phyloP scores from a whole-genome alignment of 2,797 vertebrate species.

The Todus mexicanus region DNA sequence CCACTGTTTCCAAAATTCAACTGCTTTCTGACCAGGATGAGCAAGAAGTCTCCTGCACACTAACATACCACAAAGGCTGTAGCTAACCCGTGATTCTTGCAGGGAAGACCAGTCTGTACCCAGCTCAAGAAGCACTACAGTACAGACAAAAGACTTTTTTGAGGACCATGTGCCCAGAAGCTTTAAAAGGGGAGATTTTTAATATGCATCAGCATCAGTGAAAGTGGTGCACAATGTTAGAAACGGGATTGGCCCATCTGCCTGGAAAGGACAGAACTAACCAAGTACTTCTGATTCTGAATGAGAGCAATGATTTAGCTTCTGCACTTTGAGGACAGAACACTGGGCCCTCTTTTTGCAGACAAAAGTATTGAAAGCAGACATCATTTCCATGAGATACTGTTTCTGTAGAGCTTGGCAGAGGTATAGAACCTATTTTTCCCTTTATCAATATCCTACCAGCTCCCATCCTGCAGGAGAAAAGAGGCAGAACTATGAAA shows the following conservation, averaged over 20 bases:
- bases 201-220: neutral
- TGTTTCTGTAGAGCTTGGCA: neutral
- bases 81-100: neutral
- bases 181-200: neutral
- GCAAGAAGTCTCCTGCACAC: neutral
- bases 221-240: neutral
- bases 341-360: neutral
- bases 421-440: neutral
- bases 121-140: neutral
- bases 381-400: neutral
- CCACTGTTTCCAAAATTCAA: conserved; percentile 12
- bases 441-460: neutral
- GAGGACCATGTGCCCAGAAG: neutral
- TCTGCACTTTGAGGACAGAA: neutral
- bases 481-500: neutral
- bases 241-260: neutral
- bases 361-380: neutral
- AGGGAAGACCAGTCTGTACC: neutral
- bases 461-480: neutral
- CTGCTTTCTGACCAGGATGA: neutral
- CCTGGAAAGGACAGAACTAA: neutral
- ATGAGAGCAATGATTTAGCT: neutral
- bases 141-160: neutral
- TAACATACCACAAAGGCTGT: neutral
- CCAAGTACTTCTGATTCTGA: neutral